phyloP scores from a whole-genome alignment of 2,888 invertebrate species.

The Desoria tigrina region DNA sequence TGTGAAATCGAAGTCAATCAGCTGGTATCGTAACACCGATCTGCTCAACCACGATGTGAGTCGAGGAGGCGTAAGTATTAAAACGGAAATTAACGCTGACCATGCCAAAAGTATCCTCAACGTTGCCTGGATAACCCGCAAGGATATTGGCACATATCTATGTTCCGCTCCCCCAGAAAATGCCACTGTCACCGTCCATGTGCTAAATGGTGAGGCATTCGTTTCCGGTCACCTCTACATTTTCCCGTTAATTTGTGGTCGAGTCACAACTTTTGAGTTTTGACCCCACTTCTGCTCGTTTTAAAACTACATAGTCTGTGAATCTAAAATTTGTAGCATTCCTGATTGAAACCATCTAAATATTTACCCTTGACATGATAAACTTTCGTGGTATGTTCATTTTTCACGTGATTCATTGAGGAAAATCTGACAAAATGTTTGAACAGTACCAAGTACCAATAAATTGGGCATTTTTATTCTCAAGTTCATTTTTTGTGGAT shows the following conservation, averaged over 20 bases:
- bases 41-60: slow-evolving; percentile 68
- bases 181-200: slow-evolving; percentile 61
- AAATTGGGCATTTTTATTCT: no score
- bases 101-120: slow-evolving; percentile 61
- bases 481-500: no score
- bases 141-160: slow-evolving; percentile 63
- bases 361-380: slow-evolving; percentile 22
- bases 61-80: slow-evolving; percentile 66
- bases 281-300: no score
- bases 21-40: slow-evolving; percentile 54
- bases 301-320: no score
- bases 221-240: background rate
- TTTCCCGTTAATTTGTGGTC: background rate
- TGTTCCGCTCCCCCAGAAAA: slow-evolving; percentile 61
- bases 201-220: slow-evolving; percentile 61
- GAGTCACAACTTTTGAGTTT: background rate
- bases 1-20: slow-evolving; percentile 48
- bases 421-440: no score
- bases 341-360: no score
- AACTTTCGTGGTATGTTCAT: no score
- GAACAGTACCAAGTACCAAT: no score
- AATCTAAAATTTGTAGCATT: no score
- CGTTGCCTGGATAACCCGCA: slow-evolving; percentile 61
- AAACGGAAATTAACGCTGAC: slow-evolving; percentile 62
- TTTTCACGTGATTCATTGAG: no score